These are phyloP conservation scores for Phrynocephalus guinanensis DNA, from an alignment of 2,797 vertebrate genomes.

Conservation along the genomic window DNA sequence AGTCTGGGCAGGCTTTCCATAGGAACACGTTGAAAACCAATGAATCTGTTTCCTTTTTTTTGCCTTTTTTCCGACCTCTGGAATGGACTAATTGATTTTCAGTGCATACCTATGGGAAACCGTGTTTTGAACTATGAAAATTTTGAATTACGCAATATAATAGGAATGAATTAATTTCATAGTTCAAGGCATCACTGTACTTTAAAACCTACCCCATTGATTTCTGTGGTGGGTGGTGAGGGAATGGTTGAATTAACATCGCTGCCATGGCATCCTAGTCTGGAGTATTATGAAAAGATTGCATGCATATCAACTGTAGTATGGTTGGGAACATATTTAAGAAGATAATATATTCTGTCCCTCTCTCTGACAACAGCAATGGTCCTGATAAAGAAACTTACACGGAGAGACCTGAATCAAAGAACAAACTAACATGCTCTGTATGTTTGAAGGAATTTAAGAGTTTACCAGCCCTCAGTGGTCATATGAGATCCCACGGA, in stretches of 20 bases:
- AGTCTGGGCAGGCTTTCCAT: too few species aligned
- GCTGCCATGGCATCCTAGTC: too few species aligned
- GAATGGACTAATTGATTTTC: too few species aligned
- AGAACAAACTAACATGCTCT: slow-evolving; percentile 85
- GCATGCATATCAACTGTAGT: background rate
- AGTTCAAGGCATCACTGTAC: too few species aligned
- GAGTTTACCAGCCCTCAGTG: slow-evolving; percentile 93
- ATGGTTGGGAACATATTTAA: background rate
- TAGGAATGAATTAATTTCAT: too few species aligned
- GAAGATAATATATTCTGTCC: slow-evolving; percentile 55
- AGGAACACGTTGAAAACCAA: too few species aligned
- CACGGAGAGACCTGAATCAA: slow-evolving; percentile 76
- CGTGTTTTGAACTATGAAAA: too few species aligned
- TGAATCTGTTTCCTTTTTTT: too few species aligned
- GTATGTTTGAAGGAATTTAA: slow-evolving; percentile 91
- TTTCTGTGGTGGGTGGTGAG: background rate
- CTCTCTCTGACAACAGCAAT: slow-evolving; percentile 64
- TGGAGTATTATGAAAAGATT: background rate
- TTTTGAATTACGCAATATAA: too few species aligned
- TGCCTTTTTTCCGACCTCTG: too few species aligned
- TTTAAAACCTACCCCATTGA: background rate
- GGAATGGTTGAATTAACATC: background rate
- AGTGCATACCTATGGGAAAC: too few species aligned
- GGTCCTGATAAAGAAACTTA: slow-evolving; percentile 75
- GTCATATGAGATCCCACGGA: slow-evolving; percentile 93